Conservation (phyloP, 2,888 invertebrate genomes). For the Tuberolachnus salignus region DNA sequence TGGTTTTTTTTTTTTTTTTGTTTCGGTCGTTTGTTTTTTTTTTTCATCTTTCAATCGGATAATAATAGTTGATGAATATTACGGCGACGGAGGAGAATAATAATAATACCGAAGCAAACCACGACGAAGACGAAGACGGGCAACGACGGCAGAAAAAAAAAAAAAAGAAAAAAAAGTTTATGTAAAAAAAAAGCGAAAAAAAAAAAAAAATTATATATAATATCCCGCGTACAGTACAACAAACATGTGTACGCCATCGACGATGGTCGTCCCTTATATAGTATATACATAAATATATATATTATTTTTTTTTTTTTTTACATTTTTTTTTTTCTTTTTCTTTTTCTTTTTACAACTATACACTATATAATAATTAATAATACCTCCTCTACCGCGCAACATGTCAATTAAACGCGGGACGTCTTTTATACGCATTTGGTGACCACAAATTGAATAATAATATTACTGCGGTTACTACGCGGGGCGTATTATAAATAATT, state of each 20-base stretch:
- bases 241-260: constrained; percentile 52
- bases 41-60: constrained; percentile 48
- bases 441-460: constrained; percentile 45
- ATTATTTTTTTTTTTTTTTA: no score
- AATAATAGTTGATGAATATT: constrained; percentile 50
- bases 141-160: constrained; percentile 19
- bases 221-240: neutral
- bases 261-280: constrained; percentile 45
- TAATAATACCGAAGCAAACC: neutral
- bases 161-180: constrained; percentile 35
- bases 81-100: neutral
- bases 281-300: no score
- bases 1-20: constrained; percentile 18
- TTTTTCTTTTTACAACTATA: neutral
- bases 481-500: no score
- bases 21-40: constrained; percentile 1
- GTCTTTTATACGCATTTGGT: constrained; percentile 45
- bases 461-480: no score
- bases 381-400: constrained; percentile 52
- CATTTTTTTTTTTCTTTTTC: no score
- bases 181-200: no score
- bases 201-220: constrained; percentile 12
- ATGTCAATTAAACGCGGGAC: constrained; percentile 55
- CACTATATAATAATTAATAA: constrained; percentile 47
- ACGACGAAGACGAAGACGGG: neutral